Base-by-base conservation (phyloP, 2,888 invertebrate species). In the Caenorhabditis sp. region DNA sequence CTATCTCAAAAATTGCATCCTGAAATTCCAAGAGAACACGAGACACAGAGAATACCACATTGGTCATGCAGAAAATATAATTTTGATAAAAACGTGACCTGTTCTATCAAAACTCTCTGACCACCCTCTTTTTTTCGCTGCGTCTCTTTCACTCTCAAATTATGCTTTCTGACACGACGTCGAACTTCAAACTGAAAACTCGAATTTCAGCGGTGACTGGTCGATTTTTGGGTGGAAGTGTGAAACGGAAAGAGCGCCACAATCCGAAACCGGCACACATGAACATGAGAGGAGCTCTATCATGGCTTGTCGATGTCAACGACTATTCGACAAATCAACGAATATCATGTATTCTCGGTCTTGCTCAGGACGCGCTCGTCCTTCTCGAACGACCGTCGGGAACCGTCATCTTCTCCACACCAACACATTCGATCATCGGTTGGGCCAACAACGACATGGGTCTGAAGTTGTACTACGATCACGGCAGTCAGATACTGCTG, bases 401-500 rank as follows among this genome's bases (percentile, higher is more conserved):
- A 57, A 93, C 94, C 87, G 92, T 94, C 53, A 92, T 95, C 36
- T 93, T 95, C 82, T 94, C 93, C 12, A 91, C 94, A 21, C 94
- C 95, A 0, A 93, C 93, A 81, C 92, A 92, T 80, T 92, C 93
- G 12, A 91, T 97, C 66, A 91, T 96, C 51, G 92, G 92, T 54
- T 92, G 92, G 92, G 84, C 83, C 0, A 83, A 74, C 24, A 79
- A 83, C n/a, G 84, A 84, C 24, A 79, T 78, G 26, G 84, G 83
- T 4, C 61, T 86, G 27, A 86, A 84, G 66, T 57, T 86, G 23
- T 96, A 94, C 90, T 94, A 95, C 89, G 95, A 95, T 89, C 94
- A 94, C 89, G 95, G 96, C 1, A 96, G 96, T 89, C 94, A 94
- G 88, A 92, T 95, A 81, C 92, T 93, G 5, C 90, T 95, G 74